Percentiles rank a stretch among this genome's conserved stretches.
Conservation (phyloP, 2,888 invertebrate species). For the Oligia latruncula region DNA sequence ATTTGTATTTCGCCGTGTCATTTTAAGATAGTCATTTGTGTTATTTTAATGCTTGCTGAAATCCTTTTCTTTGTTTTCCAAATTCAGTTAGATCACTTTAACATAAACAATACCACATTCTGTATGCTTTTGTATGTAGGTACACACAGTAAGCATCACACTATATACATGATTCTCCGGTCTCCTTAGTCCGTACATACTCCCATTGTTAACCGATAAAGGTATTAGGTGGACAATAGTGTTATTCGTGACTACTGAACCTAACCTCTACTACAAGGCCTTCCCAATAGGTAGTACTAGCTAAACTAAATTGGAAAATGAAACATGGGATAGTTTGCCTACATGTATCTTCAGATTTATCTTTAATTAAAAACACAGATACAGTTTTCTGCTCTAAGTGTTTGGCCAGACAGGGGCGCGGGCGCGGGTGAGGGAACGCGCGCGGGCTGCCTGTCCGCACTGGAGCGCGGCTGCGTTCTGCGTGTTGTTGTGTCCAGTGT, state of each 20-base stretch:
- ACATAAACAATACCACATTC: background rate
- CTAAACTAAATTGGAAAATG: background rate
- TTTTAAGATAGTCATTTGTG: slow-evolving; percentile 5
- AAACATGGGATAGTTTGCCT: background rate
- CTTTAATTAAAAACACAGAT: background rate
- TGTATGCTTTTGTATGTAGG: background rate
- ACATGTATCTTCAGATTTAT: background rate
- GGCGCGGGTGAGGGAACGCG: too few relatives aligned
- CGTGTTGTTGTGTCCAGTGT: too few relatives aligned
- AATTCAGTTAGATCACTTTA: background rate
- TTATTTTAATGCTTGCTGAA: slow-evolving; percentile 25
- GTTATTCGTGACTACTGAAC: slow-evolving; percentile 7
- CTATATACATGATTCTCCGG: background rate
- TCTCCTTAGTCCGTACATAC: slow-evolving; percentile 26
- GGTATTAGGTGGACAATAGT: slow-evolving; percentile 29
- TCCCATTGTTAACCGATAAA: slow-evolving; percentile 49
- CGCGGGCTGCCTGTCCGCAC: too few relatives aligned
- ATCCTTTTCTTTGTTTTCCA: background rate
- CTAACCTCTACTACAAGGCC: background rate
- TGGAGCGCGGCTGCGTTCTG: too few relatives aligned
- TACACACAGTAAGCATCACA: background rate
- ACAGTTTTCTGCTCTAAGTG: background rate
- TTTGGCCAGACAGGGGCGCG: too few relatives aligned
- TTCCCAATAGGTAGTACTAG: background rate
- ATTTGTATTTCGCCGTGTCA: slow-evolving; percentile 21